Percentiles rank a stretch among this genome's conserved stretches.
phyloP scores from a whole-genome alignment of 2,797 vertebrate species.

The Calcarius lapponicus region DNA sequence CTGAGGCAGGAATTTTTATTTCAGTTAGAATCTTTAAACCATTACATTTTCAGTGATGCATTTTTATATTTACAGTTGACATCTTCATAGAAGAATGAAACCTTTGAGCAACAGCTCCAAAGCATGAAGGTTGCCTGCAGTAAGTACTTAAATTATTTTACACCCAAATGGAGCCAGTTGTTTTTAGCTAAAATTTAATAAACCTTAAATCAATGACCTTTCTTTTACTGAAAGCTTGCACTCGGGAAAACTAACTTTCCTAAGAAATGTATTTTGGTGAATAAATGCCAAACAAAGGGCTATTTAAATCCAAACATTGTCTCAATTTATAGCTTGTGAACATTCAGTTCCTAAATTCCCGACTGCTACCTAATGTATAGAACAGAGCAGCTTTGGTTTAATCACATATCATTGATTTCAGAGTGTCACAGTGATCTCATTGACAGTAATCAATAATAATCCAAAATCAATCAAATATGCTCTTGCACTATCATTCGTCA shows the following conservation, averaged over 20 bases:
- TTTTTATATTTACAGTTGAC: constrained; percentile 84
- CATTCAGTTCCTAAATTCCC: constrained; percentile 66
- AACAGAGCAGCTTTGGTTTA: constrained; percentile 68
- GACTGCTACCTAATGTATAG: constrained; percentile 44
- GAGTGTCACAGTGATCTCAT: constrained; percentile 78
- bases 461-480: constrained; percentile 80
- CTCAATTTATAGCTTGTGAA: constrained; percentile 75
- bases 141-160: constrained; percentile 79
- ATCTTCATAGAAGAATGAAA: constrained; percentile 78
- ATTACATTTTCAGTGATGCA: constrained; percentile 78
- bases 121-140: constrained; percentile 77
- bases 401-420: constrained; percentile 79
- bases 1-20: constrained; percentile 79
- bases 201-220: constrained; percentile 79
- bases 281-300: constrained; percentile 73
- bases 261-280: constrained; percentile 74
- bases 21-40: constrained; percentile 76
- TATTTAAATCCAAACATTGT: constrained; percentile 73
- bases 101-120: constrained; percentile 72
- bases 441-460: constrained; percentile 82
- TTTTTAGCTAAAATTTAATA: constrained; percentile 82
- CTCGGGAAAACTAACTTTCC: constrained; percentile 74
- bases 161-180: constrained; percentile 77
- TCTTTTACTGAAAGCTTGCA: constrained; percentile 68
- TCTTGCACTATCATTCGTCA: constrained; percentile 77